Evolutionary conservation across 2,113 vertebrate species (phyloP).

Genomic region (Marcusenius ussheri): DNA sequence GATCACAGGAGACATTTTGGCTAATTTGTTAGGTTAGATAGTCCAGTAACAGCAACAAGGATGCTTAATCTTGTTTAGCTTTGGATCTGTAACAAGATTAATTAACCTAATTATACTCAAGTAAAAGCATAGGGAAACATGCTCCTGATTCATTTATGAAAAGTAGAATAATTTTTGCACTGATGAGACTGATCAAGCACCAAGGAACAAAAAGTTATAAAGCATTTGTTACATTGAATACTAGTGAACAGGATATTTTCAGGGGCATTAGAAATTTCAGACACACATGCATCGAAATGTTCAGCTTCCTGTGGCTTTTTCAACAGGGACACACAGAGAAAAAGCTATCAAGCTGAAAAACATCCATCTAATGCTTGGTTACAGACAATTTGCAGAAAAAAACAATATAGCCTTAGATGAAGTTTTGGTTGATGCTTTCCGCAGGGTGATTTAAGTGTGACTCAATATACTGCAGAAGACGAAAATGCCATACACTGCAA

Average conservation of each 20-base stretch:
- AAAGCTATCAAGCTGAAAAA: neutral
- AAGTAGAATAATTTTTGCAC: slow-evolving; percentile 36
- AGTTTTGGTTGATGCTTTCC: neutral
- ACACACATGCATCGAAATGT: neutral
- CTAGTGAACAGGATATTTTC: neutral
- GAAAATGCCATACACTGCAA: neutral
- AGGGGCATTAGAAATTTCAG: neutral
- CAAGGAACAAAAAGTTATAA: slow-evolving; percentile 7
- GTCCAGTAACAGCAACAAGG: slow-evolving; percentile 44
- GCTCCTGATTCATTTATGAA: slow-evolving; percentile 34
- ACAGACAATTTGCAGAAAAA: neutral
- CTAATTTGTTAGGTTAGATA: slow-evolving; percentile 56
- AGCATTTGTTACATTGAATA: slow-evolving; percentile 9
- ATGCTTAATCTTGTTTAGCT: slow-evolving; percentile 54
- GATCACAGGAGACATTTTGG: slow-evolving; percentile 44
- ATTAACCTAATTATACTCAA: slow-evolving; percentile 57
- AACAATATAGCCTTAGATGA: neutral
- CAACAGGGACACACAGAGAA: neutral
- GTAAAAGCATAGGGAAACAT: slow-evolving; percentile 42
- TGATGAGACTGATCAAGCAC: slow-evolving; percentile 29
- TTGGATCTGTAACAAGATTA: slow-evolving; percentile 50
- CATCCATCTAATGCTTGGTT: neutral
- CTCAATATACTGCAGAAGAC: neutral
- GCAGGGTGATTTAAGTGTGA: neutral
- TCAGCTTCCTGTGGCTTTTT: neutral